phyloP scores from a whole-genome alignment of 2,797 vertebrate genomes.

The Phylloscopus collybita region DNA sequence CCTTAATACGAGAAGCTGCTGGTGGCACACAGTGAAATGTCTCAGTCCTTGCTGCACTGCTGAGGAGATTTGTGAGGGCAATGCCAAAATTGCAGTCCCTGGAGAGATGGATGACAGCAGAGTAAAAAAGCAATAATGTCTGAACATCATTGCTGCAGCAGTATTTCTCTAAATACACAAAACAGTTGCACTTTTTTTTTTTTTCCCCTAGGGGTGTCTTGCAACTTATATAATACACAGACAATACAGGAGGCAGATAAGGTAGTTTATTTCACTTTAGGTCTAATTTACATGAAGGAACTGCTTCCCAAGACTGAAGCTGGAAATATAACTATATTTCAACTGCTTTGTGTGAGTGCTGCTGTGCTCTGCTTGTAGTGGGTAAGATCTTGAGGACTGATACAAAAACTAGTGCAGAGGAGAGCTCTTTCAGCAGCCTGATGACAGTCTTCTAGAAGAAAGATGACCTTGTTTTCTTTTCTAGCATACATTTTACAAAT shows the following conservation, averaged over 20 bases:
- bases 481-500: slow-evolving; percentile 20
- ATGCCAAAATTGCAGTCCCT: neutral
- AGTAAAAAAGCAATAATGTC: neutral
- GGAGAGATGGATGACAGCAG: neutral
- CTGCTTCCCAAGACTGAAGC: slow-evolving; percentile 12
- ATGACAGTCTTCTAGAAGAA: slow-evolving; percentile 10
- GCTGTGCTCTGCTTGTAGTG: slow-evolving; percentile 29
- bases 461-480: slow-evolving; percentile 49
- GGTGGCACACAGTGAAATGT: neutral
- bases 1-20: neutral
- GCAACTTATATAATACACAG: neutral
- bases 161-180: neutral
- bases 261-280: slow-evolving; percentile 10
- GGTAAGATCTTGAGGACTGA: neutral
- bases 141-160: neutral
- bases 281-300: slow-evolving; percentile 43
- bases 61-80: neutral
- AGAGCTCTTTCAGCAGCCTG: slow-evolving; percentile 37
- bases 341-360: neutral
- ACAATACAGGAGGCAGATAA: slow-evolving; percentile 31
- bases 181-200: neutral
- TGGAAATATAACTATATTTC: neutral
- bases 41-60: neutral
- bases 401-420: slow-evolving; percentile 10
- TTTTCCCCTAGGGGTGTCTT: neutral